Evolutionary conservation across 2,888 invertebrate genomes (phyloP), one percentile per base, ranked within the genome.

Genomic region (Thera britannica): DNA sequence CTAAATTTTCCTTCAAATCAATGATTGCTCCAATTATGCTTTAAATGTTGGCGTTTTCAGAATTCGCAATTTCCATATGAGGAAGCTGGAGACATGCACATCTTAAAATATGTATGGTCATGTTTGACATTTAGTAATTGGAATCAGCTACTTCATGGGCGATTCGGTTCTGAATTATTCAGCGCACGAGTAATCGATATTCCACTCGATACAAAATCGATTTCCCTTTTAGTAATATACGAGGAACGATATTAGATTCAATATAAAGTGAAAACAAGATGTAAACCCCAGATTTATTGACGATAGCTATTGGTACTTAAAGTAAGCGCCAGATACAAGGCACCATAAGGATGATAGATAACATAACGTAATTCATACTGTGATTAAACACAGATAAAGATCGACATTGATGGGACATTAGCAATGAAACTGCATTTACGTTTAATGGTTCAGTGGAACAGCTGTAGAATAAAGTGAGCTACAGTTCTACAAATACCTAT

Each of bases 161-260:
- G 66, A 72, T 72, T 73, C 76, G 66, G 73, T 69, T 54, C 71
- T 84, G 81, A 88, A 87, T 88, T 80, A 86, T 87, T 84, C 83
- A 83, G 76, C 62, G 70, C 79, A 79, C 77, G 79, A 75, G 77
- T 79, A 82, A 84, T 84, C 82, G 85, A 88, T 87, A 85, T 81
- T 74, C 82, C 76, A 77, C 75, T 76, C 78, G 85, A 87, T 85
- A 84, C 78, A 63, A 66, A 67, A 81, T 81, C 78, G 78, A 80
- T 81, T 85, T 82, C 77, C 75, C 77, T 80, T 79, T 78, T 76
- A 76, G 68, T 65, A 64, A 66, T 68, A 65, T 63, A 66, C 71
- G 61, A 67, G 61, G 51, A 62, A 38, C 44, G 61, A 58, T 68
- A 49, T 60, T 51, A 61, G 59, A 52, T 62, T 48, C 61, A 65